A percentile compares a stretch with the other conserved stretches of the same genome.
Evolutionary conservation across 1,140 invertebrate species (phyloP).

Genomic region (Ceratina australensis): DNA sequence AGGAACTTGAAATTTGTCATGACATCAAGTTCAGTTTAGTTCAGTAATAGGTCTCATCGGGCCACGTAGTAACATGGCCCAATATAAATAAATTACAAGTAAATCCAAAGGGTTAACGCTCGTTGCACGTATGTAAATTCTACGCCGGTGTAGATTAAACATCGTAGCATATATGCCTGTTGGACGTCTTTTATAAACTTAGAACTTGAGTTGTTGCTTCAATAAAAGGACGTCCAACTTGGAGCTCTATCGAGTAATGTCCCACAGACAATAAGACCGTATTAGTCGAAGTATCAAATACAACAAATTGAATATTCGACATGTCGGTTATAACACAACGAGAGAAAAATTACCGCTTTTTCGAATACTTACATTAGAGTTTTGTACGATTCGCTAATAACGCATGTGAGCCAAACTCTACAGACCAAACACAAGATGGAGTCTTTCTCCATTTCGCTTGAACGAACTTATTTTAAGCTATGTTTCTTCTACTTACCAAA

Average conservation of each 20-base stretch:
- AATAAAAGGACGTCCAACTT: not conserved
- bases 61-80: too few species aligned
- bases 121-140: not conserved
- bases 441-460: not conserved
- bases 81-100: not conserved
- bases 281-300: too few species aligned
- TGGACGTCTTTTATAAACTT: not conserved
- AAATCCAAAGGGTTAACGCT: not conserved
- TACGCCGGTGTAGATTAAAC: not conserved
- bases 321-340: too few species aligned
- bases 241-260: too few species aligned
- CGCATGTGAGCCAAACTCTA: not conserved
- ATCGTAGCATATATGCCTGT: not conserved
- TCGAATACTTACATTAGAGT: too few species aligned
- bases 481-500: not conserved
- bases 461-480: not conserved
- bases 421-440: not conserved
- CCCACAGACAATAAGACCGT: too few species aligned
- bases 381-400: too few species aligned
- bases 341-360: too few species aligned
- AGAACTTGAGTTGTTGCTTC: not conserved
- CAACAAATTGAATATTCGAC: too few species aligned
- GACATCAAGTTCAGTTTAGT: not conserved
- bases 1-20: not conserved
- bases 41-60: not conserved